These are phyloP conservation scores for Clostera curtula DNA, from an alignment of 2,888 invertebrate species.

Conservation along the genomic window DNA sequence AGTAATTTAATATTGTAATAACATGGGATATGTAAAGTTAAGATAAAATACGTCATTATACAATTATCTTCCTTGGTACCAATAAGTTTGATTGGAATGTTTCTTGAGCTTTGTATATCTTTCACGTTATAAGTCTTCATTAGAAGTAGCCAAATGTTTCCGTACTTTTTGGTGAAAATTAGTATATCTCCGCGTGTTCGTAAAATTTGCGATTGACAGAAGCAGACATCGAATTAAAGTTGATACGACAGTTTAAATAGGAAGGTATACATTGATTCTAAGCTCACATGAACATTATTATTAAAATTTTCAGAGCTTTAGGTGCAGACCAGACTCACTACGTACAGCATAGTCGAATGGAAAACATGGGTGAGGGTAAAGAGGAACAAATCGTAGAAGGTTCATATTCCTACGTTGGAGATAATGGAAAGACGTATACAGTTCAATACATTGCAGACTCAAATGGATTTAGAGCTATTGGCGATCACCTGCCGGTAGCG, in stretches of 20 bases:
- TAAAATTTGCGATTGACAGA: too few relatives aligned
- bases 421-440: constrained; percentile 76
- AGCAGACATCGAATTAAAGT: too few relatives aligned
- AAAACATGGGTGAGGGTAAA: constrained; percentile 72
- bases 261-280: too few relatives aligned
- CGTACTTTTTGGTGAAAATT: too few relatives aligned
- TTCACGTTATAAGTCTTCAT: too few relatives aligned
- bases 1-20: constrained; percentile 25
- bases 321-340: constrained; percentile 72
- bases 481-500: constrained; percentile 84
- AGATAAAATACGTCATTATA: background rate
- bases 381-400: constrained; percentile 77
- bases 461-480: constrained; percentile 84
- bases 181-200: too few relatives aligned
- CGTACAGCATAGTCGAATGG: constrained; percentile 72
- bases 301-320: constrained; percentile 59
- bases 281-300: too few relatives aligned
- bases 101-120: too few relatives aligned
- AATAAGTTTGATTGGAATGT: too few relatives aligned
- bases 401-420: constrained; percentile 77
- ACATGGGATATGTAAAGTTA: background rate
- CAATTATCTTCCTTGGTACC: background rate
- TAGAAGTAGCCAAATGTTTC: too few relatives aligned
- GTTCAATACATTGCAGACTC: constrained; percentile 83
- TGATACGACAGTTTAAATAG: too few relatives aligned